Evolutionary conservation across 2,113 vertebrate genomes (phyloP).

Genomic region (Macaca fascicularis): T2T-MFA8v1.1 NC_088388.1:32553001-32553500

Average conservation of each 20-base stretch:
- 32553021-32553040: neutral
- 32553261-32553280: neutral
- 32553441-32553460: neutral
- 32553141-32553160: neutral
- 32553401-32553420: neutral
- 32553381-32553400: neutral
- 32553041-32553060: neutral
- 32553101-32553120: neutral
- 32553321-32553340: neutral
- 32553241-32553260: neutral
- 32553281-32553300: neutral
- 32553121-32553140: constrained; percentile 16
- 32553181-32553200: neutral
- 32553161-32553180: neutral
- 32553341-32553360: neutral
- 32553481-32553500: constrained; percentile 12
- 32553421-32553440: constrained; percentile 22
- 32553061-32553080: neutral
- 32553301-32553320: neutral
- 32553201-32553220: neutral
- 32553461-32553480: neutral
- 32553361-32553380: neutral
- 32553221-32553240: neutral
- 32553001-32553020: neutral
- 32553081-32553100: neutral